A percentile compares a stretch with the other conserved stretches of the same genome.
Evolutionary conservation across 2,888 invertebrate genomes (phyloP).

Genomic region (Apamea sordens): DNA sequence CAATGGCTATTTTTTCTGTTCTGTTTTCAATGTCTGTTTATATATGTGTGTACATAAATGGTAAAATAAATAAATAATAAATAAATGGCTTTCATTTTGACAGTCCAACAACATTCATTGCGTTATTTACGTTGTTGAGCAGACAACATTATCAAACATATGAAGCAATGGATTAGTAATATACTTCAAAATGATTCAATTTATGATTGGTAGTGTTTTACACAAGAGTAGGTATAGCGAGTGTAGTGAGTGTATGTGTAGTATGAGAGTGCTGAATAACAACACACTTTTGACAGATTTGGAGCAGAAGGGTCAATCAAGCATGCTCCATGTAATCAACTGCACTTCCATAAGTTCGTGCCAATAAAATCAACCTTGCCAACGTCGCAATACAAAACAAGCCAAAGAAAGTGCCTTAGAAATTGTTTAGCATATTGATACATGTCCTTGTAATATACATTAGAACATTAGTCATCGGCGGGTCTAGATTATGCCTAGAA

Average conservation of each 20-base stretch:
- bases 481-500: conserved; percentile 56
- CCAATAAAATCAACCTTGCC: not conserved
- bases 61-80: too few relatives aligned
- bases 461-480: conserved; percentile 62
- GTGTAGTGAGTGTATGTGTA: too few relatives aligned
- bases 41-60: too few relatives aligned
- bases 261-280: not conserved
- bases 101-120: too few relatives aligned
- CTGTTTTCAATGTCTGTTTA: too few relatives aligned
- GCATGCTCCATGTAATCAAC: not conserved
- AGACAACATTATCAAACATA: too few relatives aligned
- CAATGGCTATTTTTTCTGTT: too few relatives aligned
- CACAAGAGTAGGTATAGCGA: too few relatives aligned
- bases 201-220: not conserved
- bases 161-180: too few relatives aligned
- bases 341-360: not conserved
- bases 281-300: not conserved
- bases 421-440: conserved; percentile 52
- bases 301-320: not conserved
- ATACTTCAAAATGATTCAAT: not conserved
- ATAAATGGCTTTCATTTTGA: too few relatives aligned
- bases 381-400: conserved; percentile 8
- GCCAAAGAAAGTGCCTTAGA: conserved; percentile 60
- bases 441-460: conserved; percentile 65
- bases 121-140: too few relatives aligned